phyloP scores from a whole-genome alignment of 2,113 vertebrate species.

The Rhinichthys klamathensis region DNA sequence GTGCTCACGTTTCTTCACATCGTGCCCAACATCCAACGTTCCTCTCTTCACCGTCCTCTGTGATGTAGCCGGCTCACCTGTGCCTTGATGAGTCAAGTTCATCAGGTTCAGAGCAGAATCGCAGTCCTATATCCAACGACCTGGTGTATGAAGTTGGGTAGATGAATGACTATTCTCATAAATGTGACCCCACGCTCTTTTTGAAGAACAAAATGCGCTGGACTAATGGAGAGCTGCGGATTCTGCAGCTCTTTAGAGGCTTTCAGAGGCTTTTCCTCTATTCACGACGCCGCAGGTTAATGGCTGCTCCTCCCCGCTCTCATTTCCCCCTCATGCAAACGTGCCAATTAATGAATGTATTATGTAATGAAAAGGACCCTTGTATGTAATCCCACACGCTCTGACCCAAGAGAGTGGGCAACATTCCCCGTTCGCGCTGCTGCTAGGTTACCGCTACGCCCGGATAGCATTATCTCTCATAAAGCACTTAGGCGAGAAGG shows the following conservation, averaged over 20 bases:
- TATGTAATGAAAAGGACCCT: slow-evolving; percentile 42
- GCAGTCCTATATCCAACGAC: slow-evolving; percentile 8
- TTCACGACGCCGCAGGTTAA: slow-evolving; percentile 36
- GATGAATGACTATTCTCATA: slow-evolving; percentile 14
- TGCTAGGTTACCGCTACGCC: slow-evolving; percentile 26
- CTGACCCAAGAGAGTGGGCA: slow-evolving; percentile 25
- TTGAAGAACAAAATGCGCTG: slow-evolving; percentile 18
- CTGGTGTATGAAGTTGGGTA: slow-evolving; percentile 5
- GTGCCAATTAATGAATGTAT: slow-evolving; percentile 62
- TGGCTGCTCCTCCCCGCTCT: slow-evolving; percentile 16
- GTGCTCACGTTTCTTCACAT: slow-evolving; percentile 31
- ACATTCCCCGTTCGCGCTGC: slow-evolving; percentile 28
- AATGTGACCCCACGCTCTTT: slow-evolving; percentile 21
- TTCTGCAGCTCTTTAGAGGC: slow-evolving; percentile 25
- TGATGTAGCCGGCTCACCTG: not conserved
- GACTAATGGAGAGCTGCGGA: slow-evolving; percentile 31
- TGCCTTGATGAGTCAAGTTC: not conserved
- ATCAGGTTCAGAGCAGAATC: slow-evolving; percentile 13
- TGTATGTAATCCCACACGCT: slow-evolving; percentile 36
- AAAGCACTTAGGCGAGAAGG: slow-evolving; percentile 49
- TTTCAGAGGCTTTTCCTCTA: slow-evolving; percentile 12
- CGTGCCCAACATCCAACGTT: slow-evolving; percentile 33
- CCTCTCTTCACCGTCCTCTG: not conserved
- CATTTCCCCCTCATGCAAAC: slow-evolving; percentile 34
- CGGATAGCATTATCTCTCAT: slow-evolving; percentile 16